Base-by-base conservation (phyloP, 2,888 invertebrate genomes). In the Drosophila trichaetosa region DNA sequence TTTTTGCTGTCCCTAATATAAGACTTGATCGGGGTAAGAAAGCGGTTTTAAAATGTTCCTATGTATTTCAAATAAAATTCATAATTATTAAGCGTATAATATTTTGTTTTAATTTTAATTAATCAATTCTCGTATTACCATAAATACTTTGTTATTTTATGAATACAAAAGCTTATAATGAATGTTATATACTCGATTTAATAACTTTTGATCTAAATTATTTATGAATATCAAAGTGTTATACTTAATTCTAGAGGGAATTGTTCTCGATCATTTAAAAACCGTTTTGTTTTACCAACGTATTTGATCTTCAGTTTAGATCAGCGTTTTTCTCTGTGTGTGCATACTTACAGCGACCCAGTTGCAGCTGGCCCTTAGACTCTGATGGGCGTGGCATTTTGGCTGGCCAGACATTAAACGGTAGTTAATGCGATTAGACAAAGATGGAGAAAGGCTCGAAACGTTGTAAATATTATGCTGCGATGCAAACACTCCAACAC, bases 401-500 rank as follows among this genome's bases (percentile, higher is more conserved):
- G 58, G n/a, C 46, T 73, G 68, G 42, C 60, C 78, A 82, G 76
- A 89, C 83, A 89, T 89, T 86, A 80, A 89, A 89, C 85, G 90
- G 89, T 89, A 86, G 85, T 86, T 89, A 85, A 80, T 72, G 13
- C 73, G 79, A 89, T 84, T 89, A 79, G 69, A 59, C 57, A 56
- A 38, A 56, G 70, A 63, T 61, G 63, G 59, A 68, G 61, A 33
- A 52, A 65, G 79, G 57, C 56, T 57, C 64, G 63, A 34, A 42
- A 48, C 48, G 67, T 66, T 62, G 86, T 86, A 86, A 80, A 82
- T 78, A 86, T 86, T 78, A 29, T 62, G 63, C 83, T 59, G 16
- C 21, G 18, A 16, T 65, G 52, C 52, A 69, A 42, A 66, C 40
- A 51, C n/a, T 49, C 57, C 24, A 53, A 27, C 46, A 46, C 7